These are phyloP conservation scores for Phoenicopterus ruber DNA, from an alignment of 2,113 vertebrate species.

Conservation along the genomic window DNA sequence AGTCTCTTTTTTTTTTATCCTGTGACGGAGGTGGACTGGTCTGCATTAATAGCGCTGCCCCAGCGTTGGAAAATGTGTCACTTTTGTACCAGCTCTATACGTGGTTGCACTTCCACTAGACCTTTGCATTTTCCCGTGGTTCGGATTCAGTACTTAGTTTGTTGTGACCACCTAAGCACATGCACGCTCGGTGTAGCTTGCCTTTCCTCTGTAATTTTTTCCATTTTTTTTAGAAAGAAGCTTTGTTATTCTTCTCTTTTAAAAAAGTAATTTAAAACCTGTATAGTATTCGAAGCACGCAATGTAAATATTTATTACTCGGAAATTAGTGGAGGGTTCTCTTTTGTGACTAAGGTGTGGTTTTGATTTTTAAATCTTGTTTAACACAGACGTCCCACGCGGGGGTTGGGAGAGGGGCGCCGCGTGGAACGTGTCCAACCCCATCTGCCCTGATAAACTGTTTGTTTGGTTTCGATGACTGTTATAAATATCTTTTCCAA, in stretches of 20 bases:
- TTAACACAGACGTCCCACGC: conserved; percentile 37
- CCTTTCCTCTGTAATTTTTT: conserved; percentile 30
- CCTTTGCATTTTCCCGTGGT: neutral
- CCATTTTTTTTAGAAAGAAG: neutral
- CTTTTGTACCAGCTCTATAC: neutral
- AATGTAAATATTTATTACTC: conserved; percentile 79
- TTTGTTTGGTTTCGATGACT: neutral
- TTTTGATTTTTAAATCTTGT: conserved; percentile 53
- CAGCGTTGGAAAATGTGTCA: neutral
- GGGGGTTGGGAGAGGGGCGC: conserved; percentile 54
- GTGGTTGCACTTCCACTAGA: neutral
- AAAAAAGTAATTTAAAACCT: conserved; percentile 74
- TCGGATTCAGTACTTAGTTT: neutral
- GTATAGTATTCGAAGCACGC: conserved; percentile 76
- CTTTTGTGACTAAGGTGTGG: conserved; percentile 37
- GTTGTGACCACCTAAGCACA: neutral
- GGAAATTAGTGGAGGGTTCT: conserved; percentile 60
- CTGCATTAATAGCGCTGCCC: neutral
- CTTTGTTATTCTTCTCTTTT: conserved; percentile 61
- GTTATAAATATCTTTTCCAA: neutral
- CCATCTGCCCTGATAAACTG: neutral
- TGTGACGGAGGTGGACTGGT: neutral
- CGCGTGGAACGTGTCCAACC: conserved; percentile 68
- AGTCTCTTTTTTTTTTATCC: neutral
- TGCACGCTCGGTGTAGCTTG: neutral